Conservation (phyloP, 2,113 vertebrate genomes). For the Cephalopholis sonnerati region DNA sequence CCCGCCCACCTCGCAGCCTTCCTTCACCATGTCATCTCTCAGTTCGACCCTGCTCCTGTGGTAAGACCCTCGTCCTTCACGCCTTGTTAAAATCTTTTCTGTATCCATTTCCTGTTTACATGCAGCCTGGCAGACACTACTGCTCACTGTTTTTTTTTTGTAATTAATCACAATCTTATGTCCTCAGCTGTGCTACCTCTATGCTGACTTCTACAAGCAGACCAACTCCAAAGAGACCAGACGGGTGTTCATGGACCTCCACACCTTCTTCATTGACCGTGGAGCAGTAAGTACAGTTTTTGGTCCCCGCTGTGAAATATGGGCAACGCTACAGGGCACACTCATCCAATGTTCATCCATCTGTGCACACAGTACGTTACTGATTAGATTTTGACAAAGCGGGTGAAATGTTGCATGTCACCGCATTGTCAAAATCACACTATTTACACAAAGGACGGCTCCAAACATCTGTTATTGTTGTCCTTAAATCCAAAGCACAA, state of each 20-base stretch:
- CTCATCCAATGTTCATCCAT: background rate
- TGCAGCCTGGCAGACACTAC: background rate
- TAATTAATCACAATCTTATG: background rate
- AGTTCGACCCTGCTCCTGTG: constrained; percentile 96
- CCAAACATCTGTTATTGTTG: background rate
- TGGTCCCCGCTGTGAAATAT: background rate
- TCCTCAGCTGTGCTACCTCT: constrained; percentile 95
- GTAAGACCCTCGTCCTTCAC: constrained; percentile 78
- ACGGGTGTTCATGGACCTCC: constrained; percentile 92
- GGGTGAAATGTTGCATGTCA: background rate
- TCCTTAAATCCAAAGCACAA: background rate
- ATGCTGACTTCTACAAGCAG: constrained; percentile 95
- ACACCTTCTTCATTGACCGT: constrained; percentile 93
- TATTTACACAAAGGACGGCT: background rate
- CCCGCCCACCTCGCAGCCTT: constrained; percentile 97
- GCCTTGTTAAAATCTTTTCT: background rate
- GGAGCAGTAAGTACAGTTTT: constrained; percentile 88
- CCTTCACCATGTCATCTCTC: constrained; percentile 96
- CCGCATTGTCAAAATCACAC: background rate
- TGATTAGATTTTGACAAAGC: background rate
- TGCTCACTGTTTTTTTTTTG: background rate
- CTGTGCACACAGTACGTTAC: background rate
- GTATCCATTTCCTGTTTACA: background rate
- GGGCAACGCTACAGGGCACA: background rate
- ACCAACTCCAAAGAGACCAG: constrained; percentile 98